A percentile compares a stretch with the other conserved stretches of the same genome.
These are phyloP conservation scores for Sacculina carcini DNA, from an alignment of 2,888 invertebrate species.

Conservation along the genomic window DNA sequence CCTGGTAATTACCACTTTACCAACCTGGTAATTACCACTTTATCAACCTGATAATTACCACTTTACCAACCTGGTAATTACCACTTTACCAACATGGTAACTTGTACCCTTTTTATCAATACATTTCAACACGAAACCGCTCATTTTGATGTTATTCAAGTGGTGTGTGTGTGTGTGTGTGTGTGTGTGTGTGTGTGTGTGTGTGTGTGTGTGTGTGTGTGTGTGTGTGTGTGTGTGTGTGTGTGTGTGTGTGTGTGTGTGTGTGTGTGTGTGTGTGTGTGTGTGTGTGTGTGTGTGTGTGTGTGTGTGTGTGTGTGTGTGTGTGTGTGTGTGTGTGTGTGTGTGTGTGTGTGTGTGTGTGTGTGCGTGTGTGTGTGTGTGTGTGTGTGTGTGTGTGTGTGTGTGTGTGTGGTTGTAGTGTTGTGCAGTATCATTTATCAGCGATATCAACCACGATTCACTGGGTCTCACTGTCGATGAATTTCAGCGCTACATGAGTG, in stretches of 20 bases:
- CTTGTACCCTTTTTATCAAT: not conserved
- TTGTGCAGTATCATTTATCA: slow-evolving; percentile 91
- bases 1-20: too few relatives aligned
- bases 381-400: too few relatives aligned
- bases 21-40: too few relatives aligned
- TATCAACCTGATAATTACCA: not conserved
- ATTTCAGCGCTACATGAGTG: slow-evolving; percentile 78
- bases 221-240: not conserved
- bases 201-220: not conserved
- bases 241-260: slow-evolving; percentile 5
- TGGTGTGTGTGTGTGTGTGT: not conserved
- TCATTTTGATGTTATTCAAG: too few relatives aligned
- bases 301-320: slow-evolving; percentile 7
- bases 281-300: slow-evolving; percentile 7
- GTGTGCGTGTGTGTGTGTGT: too few relatives aligned
- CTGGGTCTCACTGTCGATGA: slow-evolving; percentile 70
- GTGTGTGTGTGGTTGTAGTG: slow-evolving; percentile 39
- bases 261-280: slow-evolving; percentile 6
- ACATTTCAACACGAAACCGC: too few relatives aligned
- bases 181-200: not conserved
- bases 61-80: not conserved
- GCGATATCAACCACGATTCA: slow-evolving; percentile 78
- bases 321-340: slow-evolving; percentile 1
- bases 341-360: too few relatives aligned
- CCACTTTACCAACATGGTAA: not conserved